Base-by-base conservation (phyloP, 2,113 vertebrate species). In the Oryzias celebensis region DNA sequence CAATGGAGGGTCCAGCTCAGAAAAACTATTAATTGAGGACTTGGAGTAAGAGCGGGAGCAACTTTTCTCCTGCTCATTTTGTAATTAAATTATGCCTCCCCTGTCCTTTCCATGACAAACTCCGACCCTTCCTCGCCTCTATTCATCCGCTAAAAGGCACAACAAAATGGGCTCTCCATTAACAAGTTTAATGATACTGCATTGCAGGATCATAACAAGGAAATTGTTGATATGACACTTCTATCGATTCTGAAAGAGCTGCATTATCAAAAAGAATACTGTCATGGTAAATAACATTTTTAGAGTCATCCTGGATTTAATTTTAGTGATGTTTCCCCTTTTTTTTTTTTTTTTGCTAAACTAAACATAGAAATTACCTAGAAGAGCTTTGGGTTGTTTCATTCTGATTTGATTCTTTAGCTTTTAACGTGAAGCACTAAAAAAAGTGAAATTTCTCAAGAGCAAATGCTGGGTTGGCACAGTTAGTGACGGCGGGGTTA, bases 61-160 rank as follows among this genome's bases (percentile, higher is more conserved):
- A 73, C 73, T 73, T 80, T 71, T 71, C 36, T 41, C 73, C 77
- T 1, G 61, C 77, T 82, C 77, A 71, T 85, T 87, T 80, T 80
- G 62, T 48, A 79, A 65, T 73, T 1, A 14, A 43, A 46, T 65
- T 64, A 51, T 12, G n/a, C 56, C 52, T 52, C 57, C 64, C n/a
- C 55, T 64, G n/a, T 49, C 48, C 22, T 12, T 50, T 28, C 53
- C n/a, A 20, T 28, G n/a, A 2, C 66, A 18, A 23, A 28, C 43
- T 36, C 36, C 20, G 24, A 31, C 22, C 26, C 24, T 42, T 23
- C 24, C 22, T 50, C 22, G 16, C 67, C 45, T 26, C 26, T 52
- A 71, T 49, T 63, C 47, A 66, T 66, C 60, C 62, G 59, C 49
- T 62, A 55, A 24, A 15, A 54, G 47, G 58, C 62, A 43, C 42